Conservation (phyloP, 2,797 vertebrate genomes). For the Apogon hyalosoma region DNA sequence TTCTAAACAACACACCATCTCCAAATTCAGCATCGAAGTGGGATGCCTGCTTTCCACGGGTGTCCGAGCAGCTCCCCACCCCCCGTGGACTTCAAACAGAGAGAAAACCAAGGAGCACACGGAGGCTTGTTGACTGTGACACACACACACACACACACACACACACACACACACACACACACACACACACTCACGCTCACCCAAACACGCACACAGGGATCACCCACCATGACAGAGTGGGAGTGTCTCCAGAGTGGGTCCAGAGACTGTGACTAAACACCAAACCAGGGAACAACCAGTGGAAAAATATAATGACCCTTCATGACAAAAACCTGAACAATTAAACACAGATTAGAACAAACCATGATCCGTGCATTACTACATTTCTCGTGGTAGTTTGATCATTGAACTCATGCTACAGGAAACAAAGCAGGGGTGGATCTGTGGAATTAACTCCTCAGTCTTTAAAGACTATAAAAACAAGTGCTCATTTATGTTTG, state of each 20-base stretch:
- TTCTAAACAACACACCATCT: constrained; percentile 73
- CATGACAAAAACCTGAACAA: background rate
- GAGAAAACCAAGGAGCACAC: constrained; percentile 22
- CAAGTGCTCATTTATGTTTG: background rate
- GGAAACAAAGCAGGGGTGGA: no score
- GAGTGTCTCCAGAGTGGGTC: constrained; percentile 43
- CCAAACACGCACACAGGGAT: constrained; percentile 35
- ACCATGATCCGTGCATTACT: background rate
- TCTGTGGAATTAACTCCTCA: background rate
- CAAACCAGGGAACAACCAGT: constrained; percentile 33
- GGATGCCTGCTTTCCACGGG: constrained; percentile 58
- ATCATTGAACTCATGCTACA: constrained; percentile 7
- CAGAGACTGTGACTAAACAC: constrained; percentile 55
- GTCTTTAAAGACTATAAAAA: no score
- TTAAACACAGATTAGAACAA: constrained; percentile 2
- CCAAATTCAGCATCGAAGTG: constrained; percentile 80
- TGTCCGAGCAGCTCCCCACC: constrained; percentile 43
- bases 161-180: constrained; percentile 58
- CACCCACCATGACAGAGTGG: constrained; percentile 56
- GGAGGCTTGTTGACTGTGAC: constrained; percentile 59
- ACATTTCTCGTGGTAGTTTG: background rate
- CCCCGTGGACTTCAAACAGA: constrained; percentile 55
- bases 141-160: constrained; percentile 54
- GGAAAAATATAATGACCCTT: constrained; percentile 40
- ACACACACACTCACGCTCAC: background rate